Conservation (phyloP, 1,140 invertebrate genomes). For the Penaeus chinensis region DNA sequence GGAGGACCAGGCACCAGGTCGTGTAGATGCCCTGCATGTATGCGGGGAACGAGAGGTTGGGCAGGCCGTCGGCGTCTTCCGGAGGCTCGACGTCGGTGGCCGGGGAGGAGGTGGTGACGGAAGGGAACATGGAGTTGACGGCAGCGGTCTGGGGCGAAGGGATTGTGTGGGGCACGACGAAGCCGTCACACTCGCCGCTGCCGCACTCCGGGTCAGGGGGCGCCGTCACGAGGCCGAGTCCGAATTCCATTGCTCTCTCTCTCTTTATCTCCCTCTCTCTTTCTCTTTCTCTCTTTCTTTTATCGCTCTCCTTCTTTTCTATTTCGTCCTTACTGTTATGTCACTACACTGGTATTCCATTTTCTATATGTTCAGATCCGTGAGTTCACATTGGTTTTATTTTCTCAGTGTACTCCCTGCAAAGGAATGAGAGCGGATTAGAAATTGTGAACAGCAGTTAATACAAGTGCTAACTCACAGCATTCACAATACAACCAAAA, state of each 20-base stretch:
- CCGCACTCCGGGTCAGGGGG: not conserved
- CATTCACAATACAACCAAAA: no score
- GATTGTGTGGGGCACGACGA: not conserved
- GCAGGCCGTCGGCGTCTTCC: not conserved
- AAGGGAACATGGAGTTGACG: not conserved
- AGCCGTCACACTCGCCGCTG: not conserved
- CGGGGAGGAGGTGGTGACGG: not conserved
- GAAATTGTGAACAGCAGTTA: no score
- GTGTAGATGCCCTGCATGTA: conserved; percentile 55
- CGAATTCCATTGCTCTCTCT: not conserved
- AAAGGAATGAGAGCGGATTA: no score
- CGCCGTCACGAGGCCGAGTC: not conserved
- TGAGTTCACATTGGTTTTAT: no score
- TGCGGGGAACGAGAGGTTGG: conserved; percentile 41
- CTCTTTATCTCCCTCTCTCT: not conserved
- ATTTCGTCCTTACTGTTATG: no score
- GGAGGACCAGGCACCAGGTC: conserved; percentile 47
- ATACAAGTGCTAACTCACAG: no score
- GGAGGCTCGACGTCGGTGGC: not conserved
- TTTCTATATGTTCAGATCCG: no score
- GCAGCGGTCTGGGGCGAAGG: not conserved
- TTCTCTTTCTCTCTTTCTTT: not conserved
- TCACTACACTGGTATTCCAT: no score
- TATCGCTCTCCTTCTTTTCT: not conserved
- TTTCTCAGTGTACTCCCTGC: no score